phyloP scores from a whole-genome alignment of 2,797 vertebrate genomes.

The Xerus rutilus region DNA sequence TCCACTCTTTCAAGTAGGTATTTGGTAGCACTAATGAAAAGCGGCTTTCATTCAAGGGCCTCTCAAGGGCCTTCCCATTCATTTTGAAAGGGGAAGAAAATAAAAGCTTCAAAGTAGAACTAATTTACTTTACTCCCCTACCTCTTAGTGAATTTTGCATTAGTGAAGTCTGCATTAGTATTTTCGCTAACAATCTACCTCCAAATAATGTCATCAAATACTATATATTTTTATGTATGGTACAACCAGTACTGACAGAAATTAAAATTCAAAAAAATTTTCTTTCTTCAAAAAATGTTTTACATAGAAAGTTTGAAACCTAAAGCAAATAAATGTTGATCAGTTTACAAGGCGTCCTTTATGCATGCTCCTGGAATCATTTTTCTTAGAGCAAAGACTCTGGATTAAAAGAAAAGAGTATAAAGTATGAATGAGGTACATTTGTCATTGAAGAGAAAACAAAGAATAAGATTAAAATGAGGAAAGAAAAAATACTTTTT shows the following conservation, averaged over 20 bases:
- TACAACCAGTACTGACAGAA: constrained; percentile 43
- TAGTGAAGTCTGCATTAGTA: constrained; percentile 68
- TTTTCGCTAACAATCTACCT: constrained; percentile 62
- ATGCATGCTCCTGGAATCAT: background rate
- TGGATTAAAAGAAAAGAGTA: background rate
- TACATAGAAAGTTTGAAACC: background rate
- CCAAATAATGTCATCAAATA: constrained; percentile 65
- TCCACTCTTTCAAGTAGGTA: constrained; percentile 88
- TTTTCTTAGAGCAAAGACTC: background rate
- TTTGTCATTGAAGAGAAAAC: background rate
- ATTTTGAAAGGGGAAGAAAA: constrained; percentile 85
- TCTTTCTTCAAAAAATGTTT: constrained; percentile 43
- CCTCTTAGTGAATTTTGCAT: constrained; percentile 83
- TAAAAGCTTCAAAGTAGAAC: constrained; percentile 91
- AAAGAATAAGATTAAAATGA: constrained; percentile 7
- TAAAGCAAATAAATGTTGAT: background rate
- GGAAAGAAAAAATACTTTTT: background rate
- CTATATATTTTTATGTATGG: background rate
- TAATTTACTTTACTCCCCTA: constrained; percentile 89
- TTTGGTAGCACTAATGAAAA: constrained; percentile 90
- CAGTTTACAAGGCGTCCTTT: constrained; percentile 30
- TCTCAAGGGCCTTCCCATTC: constrained; percentile 88
- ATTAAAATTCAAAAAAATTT: background rate
- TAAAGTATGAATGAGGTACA: background rate
- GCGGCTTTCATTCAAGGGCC: constrained; percentile 88